phyloP scores from a whole-genome alignment of 1,140 invertebrate species.

The Piezodorus guildinii region DNA sequence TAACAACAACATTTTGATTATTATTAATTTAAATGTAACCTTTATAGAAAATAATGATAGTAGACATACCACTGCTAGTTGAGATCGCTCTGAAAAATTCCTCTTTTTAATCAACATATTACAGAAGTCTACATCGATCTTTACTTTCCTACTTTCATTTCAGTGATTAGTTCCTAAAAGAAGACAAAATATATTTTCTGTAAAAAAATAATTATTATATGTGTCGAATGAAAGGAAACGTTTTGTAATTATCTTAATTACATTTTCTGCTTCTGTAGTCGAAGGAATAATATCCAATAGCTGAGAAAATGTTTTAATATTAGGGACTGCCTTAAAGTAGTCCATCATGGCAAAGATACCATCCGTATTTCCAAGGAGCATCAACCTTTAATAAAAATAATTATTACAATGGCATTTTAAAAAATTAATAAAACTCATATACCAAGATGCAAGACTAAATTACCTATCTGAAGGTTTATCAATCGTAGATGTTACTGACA shows the following conservation, averaged over 20 bases:
- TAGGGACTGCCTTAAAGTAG: conserved; percentile 47
- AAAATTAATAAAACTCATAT: no score
- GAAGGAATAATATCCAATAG: conserved; percentile 59
- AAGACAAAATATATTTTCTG: background rate
- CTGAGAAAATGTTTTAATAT: conserved; percentile 67
- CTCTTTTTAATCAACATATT: conserved; percentile 77
- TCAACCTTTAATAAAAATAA: conserved; percentile 39
- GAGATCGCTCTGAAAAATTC: conserved; percentile 49
- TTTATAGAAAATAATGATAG: background rate
- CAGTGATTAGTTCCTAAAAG: conserved; percentile 40
- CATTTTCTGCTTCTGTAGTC: conserved; percentile 49
- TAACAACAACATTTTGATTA: no score
- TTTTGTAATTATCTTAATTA: no score
- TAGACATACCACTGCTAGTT: conserved; percentile 49
- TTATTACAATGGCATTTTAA: no score
- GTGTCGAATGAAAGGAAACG: background rate
- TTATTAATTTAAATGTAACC: background rate
- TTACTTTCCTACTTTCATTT: conserved; percentile 46
- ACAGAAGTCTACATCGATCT: conserved; percentile 66
- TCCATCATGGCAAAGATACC: conserved; percentile 66
- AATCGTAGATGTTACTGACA: no score
- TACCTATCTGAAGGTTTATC: no score
- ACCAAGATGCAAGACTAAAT: no score
- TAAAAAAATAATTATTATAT: background rate
- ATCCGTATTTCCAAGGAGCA: conserved; percentile 64